phyloP scores from a whole-genome alignment of 2,797 vertebrate genomes.

The Eremophila alpestris region DNA sequence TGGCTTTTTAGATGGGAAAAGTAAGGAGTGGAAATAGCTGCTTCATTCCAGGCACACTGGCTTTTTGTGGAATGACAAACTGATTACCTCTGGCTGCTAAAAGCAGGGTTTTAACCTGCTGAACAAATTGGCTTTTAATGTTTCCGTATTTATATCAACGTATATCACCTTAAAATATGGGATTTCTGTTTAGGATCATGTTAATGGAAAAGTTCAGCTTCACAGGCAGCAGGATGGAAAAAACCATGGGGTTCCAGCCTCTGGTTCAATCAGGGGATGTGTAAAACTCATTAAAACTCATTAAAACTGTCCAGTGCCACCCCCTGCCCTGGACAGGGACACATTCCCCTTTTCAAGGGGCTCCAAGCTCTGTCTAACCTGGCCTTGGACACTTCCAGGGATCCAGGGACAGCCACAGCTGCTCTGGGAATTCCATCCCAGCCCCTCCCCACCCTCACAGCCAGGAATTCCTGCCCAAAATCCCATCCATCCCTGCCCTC shows the following conservation, averaged over 20 bases:
- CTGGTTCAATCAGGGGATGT: not conserved
- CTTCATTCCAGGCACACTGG: not conserved
- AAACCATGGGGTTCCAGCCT: not conserved
- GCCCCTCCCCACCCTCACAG: rapidly evolving
- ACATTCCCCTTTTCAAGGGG: rapidly evolving
- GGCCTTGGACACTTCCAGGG: not conserved
- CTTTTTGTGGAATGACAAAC: not conserved
- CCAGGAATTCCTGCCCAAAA: rapidly evolving
- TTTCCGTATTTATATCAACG: not conserved
- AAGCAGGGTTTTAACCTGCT: not conserved
- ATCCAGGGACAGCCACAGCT: not conserved
- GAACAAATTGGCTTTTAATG: not conserved
- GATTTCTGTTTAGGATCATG: not conserved
- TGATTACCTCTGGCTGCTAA: not conserved
- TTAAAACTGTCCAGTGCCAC: rapidly evolving
- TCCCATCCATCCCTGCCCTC: rapidly evolving
- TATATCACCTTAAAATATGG: not conserved
- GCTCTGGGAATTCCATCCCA: not conserved
- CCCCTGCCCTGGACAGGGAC: not conserved
- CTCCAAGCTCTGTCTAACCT: rapidly evolving
- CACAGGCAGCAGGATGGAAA: not conserved
- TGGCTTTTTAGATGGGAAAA: not conserved
- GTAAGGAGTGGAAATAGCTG: not conserved
- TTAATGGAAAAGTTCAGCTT: not conserved
- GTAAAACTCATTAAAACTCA: not conserved